Evolutionary conservation across 2,797 vertebrate species (phyloP).

Genomic region (Falco peregrinus): DNA sequence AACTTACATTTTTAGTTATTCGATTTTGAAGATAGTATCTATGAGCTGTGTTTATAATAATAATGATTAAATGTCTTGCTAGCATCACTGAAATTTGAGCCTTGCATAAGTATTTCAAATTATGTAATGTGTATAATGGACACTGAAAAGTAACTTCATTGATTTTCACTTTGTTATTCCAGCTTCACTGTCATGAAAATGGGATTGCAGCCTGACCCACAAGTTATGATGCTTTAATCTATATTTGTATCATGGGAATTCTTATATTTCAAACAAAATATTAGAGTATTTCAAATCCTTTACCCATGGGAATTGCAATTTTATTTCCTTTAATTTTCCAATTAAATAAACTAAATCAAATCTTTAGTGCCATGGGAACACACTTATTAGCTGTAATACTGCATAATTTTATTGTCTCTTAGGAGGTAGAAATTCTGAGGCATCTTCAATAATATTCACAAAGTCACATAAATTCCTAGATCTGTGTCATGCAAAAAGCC

Average conservation of each 20-base stretch:
- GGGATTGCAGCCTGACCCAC: not conserved
- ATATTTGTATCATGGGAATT: not conserved
- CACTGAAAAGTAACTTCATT: not conserved
- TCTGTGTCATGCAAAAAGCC: not conserved
- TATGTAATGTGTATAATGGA: not conserved
- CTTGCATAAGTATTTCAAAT: not conserved
- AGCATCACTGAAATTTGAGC: not conserved
- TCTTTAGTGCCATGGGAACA: not conserved
- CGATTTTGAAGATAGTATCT: not conserved
- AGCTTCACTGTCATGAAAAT: not conserved
- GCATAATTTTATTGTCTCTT: not conserved
- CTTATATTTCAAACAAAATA: not conserved
- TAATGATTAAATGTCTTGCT: not conserved
- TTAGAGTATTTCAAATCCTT: not conserved
- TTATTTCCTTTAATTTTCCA: slow-evolving; percentile 53
- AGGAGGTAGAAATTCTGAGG: not conserved
- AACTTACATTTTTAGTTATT: not conserved
- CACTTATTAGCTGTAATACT: not conserved
- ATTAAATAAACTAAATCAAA: slow-evolving; percentile 36
- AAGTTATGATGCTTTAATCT: not conserved
- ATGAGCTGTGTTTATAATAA: not conserved
- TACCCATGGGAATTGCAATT: not conserved
- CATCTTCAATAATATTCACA: slow-evolving; percentile 29
- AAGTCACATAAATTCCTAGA: not conserved
- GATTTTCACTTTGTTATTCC: not conserved